A percentile compares a stretch with the other conserved stretches of the same genome.
Conservation (phyloP, 2,888 invertebrate genomes). For the Drosophila meridionalis region DNA sequence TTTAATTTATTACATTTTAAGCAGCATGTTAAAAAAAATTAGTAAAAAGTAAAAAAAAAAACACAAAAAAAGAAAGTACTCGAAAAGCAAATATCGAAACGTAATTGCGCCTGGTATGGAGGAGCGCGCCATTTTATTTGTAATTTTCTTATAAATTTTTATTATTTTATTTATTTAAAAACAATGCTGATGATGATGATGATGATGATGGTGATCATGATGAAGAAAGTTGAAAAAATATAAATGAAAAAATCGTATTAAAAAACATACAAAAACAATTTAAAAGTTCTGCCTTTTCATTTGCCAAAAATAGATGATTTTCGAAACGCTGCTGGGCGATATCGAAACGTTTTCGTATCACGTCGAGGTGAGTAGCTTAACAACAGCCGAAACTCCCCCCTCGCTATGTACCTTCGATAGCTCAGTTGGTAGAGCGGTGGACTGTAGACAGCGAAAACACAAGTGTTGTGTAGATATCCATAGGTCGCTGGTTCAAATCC, state of each 20-base stretch:
- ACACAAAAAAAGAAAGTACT: slow-evolving; percentile 33
- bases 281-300: slow-evolving; percentile 33
- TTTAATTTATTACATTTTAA: slow-evolving; percentile 53
- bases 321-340: neutral
- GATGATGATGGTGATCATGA: slow-evolving; percentile 61
- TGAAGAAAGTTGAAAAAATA: slow-evolving; percentile 69
- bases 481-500: slow-evolving; percentile 82
- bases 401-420: slow-evolving; percentile 69
- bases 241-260: slow-evolving; percentile 69
- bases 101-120: slow-evolving; percentile 70
- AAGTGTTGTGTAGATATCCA: slow-evolving; percentile 57
- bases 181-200: slow-evolving; percentile 57
- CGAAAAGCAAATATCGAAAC: slow-evolving; percentile 58
- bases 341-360: neutral
- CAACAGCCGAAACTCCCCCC: slow-evolving; percentile 26
- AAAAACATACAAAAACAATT: slow-evolving; percentile 55
- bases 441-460: slow-evolving; percentile 61
- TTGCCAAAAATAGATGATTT: slow-evolving; percentile 11
- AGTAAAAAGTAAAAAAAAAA: slow-evolving; percentile 38
- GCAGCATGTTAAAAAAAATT: slow-evolving; percentile 63
- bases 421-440: slow-evolving; percentile 81
- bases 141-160: slow-evolving; percentile 68
- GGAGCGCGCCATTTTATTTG: slow-evolving; percentile 65
- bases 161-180: slow-evolving; percentile 76
- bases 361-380: slow-evolving; percentile 10